Conservation (phyloP, 2,113 vertebrate species). For the Strix uralensis region DNA sequence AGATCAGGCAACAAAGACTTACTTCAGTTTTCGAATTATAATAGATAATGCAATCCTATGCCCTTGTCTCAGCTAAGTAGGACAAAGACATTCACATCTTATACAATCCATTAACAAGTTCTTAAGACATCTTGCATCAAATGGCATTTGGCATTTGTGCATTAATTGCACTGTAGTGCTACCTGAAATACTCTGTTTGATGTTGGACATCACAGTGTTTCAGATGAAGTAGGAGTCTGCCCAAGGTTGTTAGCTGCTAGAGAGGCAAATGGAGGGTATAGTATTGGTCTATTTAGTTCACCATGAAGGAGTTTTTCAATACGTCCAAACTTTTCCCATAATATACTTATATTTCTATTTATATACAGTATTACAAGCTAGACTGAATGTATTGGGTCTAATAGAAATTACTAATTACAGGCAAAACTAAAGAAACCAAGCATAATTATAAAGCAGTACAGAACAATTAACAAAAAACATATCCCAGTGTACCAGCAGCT, state of each 20-base stretch:
- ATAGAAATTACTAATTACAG: background rate
- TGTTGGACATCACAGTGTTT: background rate
- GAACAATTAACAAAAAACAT: background rate
- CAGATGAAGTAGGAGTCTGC: background rate
- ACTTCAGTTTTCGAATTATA: background rate
- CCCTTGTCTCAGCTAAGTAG: background rate
- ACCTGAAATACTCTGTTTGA: background rate
- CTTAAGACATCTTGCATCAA: background rate
- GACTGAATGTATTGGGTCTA: background rate
- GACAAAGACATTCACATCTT: slow-evolving; percentile 4
- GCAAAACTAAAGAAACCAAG: background rate
- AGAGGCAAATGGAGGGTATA: background rate
- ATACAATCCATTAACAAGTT: background rate
- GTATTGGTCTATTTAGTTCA: background rate
- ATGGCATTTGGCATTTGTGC: background rate
- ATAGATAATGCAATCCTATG: background rate
- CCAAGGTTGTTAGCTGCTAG: background rate
- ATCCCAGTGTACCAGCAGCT: background rate
- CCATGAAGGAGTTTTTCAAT: background rate
- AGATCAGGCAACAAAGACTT: background rate
- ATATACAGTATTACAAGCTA: background rate
- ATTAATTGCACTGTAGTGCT: background rate
- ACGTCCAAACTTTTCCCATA: background rate
- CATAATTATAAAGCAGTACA: background rate
- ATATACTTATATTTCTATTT: background rate